Evolutionary conservation across 2,888 invertebrate species (phyloP).

Genomic region (Pseudanteris insignis): DNA sequence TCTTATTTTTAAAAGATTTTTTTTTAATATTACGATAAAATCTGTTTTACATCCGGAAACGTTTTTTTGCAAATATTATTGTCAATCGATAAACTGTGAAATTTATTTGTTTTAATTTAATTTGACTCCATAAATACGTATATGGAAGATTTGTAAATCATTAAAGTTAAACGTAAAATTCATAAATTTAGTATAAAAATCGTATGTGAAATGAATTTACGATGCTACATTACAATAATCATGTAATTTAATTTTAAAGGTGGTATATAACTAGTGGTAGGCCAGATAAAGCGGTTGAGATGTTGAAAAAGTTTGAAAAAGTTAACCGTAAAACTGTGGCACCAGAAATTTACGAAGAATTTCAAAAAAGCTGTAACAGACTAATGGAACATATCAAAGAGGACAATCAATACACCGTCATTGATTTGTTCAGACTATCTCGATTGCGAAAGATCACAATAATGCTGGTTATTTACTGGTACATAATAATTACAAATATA

Average conservation of each 20-base stretch:
- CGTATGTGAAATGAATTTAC: too few relatives aligned
- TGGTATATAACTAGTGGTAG: slow-evolving; percentile 89
- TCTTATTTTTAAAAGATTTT: too few relatives aligned
- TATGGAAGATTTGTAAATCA: too few relatives aligned
- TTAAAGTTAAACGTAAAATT: too few relatives aligned
- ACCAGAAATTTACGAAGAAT: slow-evolving; percentile 78
- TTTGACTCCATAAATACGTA: too few relatives aligned
- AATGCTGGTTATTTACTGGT: slow-evolving; percentile 83
- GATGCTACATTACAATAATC: background rate
- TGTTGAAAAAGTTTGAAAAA: slow-evolving; percentile 82
- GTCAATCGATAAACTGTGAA: too few relatives aligned
- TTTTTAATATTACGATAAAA: too few relatives aligned
- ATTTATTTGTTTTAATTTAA: too few relatives aligned
- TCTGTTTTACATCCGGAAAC: too few relatives aligned
- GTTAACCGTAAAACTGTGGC: slow-evolving; percentile 80
- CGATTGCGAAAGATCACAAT: slow-evolving; percentile 79
- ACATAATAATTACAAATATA: slow-evolving; percentile 39
- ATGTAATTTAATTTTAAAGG: slow-evolving; percentile 63
- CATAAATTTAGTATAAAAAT: too few relatives aligned
- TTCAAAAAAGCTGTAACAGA: slow-evolving; percentile 75
- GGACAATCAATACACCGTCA: slow-evolving; percentile 77
- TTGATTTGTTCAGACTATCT: slow-evolving; percentile 83
- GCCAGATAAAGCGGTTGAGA: slow-evolving; percentile 79
- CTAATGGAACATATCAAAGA: slow-evolving; percentile 76
- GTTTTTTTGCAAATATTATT: too few relatives aligned